Evolutionary conservation across 2,888 invertebrate genomes (phyloP).

Genomic region (Drosophila vallismaia): DNA sequence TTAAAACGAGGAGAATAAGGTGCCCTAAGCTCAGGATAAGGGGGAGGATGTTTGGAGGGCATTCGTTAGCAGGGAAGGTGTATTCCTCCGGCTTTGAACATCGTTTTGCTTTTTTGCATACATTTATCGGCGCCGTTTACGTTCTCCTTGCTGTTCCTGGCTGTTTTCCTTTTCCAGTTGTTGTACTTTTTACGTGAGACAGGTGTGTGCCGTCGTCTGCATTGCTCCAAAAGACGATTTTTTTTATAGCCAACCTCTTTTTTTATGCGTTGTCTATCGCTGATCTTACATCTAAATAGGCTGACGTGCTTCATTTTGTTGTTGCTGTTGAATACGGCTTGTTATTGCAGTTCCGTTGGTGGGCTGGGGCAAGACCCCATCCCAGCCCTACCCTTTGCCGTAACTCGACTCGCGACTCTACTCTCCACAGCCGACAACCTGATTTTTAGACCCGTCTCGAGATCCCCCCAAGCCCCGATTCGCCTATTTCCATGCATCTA

Average conservation of each 20-base stretch:
- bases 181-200: conserved; percentile 25
- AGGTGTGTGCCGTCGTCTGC: conserved; percentile 60
- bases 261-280: conserved; percentile 60
- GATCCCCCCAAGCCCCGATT: not conserved
- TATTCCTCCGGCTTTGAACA: conserved; percentile 13
- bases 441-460: conserved; percentile 39
- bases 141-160: conserved; percentile 5
- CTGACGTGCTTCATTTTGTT: conserved; percentile 29
- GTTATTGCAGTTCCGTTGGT: conserved; percentile 44
- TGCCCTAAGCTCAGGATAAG: not conserved
- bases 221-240: conserved; percentile 13
- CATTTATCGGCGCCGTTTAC: conserved; percentile 33
- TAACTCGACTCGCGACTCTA: too few relatives aligned
- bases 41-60: conserved; percentile 5
- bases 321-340: conserved; percentile 43
- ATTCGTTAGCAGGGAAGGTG: conserved; percentile 18
- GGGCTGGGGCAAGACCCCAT: conserved; percentile 21
- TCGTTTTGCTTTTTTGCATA: conserved; percentile 52
- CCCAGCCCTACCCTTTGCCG: not conserved
- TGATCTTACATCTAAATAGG: conserved; percentile 74
- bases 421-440: conserved; percentile 9
- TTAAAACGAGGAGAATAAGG: not conserved
- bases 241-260: conserved; percentile 34
- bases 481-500: not conserved
- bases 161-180: conserved; percentile 9